Evolutionary conservation across 2,797 vertebrate genomes (phyloP).

Genomic region (Labroides dimidiatus): DNA sequence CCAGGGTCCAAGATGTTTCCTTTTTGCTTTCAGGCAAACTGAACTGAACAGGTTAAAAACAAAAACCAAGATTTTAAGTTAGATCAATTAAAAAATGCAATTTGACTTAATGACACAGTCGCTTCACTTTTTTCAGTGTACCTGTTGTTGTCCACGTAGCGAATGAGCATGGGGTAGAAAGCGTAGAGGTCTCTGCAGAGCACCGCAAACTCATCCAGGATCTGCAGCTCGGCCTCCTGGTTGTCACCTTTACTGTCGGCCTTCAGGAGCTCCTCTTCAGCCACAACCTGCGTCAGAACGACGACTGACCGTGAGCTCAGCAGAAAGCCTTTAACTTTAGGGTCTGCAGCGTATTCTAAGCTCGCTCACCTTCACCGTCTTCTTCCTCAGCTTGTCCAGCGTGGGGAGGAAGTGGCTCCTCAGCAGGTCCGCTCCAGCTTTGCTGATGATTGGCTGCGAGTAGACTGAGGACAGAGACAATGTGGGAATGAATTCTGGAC

Average conservation of each 20-base stretch:
- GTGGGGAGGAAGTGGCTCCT: constrained; percentile 95
- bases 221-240: constrained; percentile 96
- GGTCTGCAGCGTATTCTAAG: constrained; percentile 7
- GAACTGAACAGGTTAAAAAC: too few relatives aligned
- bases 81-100: too few relatives aligned
- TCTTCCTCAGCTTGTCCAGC: constrained; percentile 96
- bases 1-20: too few relatives aligned
- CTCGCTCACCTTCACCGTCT: constrained; percentile 88
- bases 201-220: constrained; percentile 96
- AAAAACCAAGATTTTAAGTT: too few relatives aligned
- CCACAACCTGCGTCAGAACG: constrained; percentile 89
- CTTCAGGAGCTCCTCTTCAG: constrained; percentile 94
- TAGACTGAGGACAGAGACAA: constrained; percentile 85
- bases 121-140: too few relatives aligned
- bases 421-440: constrained; percentile 92
- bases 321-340: constrained; percentile 10
- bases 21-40: too few relatives aligned
- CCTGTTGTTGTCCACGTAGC: constrained; percentile 99
- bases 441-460: constrained; percentile 98
- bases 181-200: constrained; percentile 97
- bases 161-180: constrained; percentile 98
- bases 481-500: constrained; percentile 1
- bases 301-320: constrained; percentile 9
- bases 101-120: too few relatives aligned
- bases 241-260: constrained; percentile 92